Base-by-base conservation (phyloP, 1,140 invertebrate genomes). In the Plodia interpunctella region DNA sequence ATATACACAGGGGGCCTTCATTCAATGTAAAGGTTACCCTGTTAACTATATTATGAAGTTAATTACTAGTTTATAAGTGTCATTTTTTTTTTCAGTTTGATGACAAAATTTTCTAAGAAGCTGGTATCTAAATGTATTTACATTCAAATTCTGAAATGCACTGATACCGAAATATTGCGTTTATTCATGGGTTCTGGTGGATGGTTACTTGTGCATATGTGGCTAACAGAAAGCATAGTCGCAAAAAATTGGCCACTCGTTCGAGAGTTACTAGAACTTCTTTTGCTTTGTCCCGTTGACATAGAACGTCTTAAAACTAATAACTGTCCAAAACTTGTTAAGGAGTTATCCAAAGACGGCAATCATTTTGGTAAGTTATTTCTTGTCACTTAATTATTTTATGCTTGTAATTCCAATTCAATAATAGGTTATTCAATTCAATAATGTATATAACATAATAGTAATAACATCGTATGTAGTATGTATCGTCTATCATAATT, bases 41-140 rank as follows among this genome's bases (percentile, higher is more conserved):
- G n/a, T n/a, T n/a, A n/a, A n/a, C n/a, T n/a, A n/a, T n/a, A n/a
- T n/a, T n/a, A n/a, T n/a, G n/a, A n/a, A n/a, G n/a, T n/a, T n/a
- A n/a, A n/a, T n/a, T n/a, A n/a, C n/a, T n/a, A n/a, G n/a, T n/a
- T n/a, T n/a, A n/a, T n/a, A n/a, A n/a, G n/a, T 51, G 18, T 51
- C 8, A 11, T 60, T 65, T 44, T 65, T 87, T 87, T 75, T 93
- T 94, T 67, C 91, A 98, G 96, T 80, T 92, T 98, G 75, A 98
- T 98, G 97, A 95, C 95, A 20, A 97, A 98, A 85, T 98, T 96
- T 92, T 98, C 97, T 0, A 97, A 96, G 81, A 98, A 98, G 87
- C 90, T 98, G 56, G 97, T 98, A 30, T 98, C 97, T 70, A 97
- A 97, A 91, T 98, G 97, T 90, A 96, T 98, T 70, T 99, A 98